Conservation (phyloP, 2,113 vertebrate species). For the Oxyura jamaicensis region DNA sequence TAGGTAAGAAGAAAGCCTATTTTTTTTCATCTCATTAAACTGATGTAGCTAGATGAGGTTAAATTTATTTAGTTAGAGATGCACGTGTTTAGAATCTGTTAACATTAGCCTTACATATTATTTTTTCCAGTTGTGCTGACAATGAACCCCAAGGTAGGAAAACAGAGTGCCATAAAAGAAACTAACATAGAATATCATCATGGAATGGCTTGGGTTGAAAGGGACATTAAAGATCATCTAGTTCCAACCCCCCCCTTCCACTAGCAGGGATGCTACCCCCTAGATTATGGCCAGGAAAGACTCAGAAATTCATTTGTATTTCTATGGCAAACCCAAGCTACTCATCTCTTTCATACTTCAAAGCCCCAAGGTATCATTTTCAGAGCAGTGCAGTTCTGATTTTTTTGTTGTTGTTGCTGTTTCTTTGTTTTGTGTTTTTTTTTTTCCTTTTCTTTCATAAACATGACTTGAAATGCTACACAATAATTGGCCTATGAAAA, state of each 20-base stretch:
- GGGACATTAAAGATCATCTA: not conserved
- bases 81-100: not conserved
- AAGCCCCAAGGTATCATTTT: not conserved
- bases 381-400: not conserved
- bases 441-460: not conserved
- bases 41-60: not conserved
- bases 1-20: not conserved
- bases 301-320: not conserved
- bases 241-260: not conserved
- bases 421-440: not conserved
- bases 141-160: not conserved
- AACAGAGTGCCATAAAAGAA: not conserved
- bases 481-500: not conserved
- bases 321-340: not conserved
- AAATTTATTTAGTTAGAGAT: not conserved
- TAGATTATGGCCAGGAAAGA: not conserved
- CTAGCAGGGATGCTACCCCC: not conserved
- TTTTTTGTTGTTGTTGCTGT: not conserved
- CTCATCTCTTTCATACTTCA: not conserved
- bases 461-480: not conserved
- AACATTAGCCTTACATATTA: not conserved
- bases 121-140: not conserved
- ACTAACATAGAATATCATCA: not conserved
- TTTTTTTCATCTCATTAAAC: not conserved
- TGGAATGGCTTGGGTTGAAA: not conserved